phyloP scores from a whole-genome alignment of 2,113 vertebrate genomes.

The Prinia subflava region DNA sequence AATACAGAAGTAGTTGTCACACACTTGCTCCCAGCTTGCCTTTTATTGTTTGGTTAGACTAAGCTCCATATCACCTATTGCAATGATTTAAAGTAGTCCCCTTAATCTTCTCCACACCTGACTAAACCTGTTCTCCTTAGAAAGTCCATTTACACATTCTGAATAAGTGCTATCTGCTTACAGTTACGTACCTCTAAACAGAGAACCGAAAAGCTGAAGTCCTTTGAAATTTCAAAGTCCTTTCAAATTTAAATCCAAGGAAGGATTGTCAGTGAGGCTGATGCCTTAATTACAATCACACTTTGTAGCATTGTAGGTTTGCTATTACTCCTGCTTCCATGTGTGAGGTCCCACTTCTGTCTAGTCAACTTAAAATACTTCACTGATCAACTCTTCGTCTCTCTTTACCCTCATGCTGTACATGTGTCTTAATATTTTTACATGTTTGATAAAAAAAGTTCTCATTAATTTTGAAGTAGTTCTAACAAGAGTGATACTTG shows the following conservation, averaged over 20 bases:
- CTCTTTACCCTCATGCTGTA: neutral
- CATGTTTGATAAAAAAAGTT: neutral
- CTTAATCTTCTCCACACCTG: neutral
- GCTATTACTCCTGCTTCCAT: neutral
- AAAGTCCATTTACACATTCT: neutral
- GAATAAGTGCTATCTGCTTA: neutral
- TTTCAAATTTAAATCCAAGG: neutral
- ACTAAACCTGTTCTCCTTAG: neutral
- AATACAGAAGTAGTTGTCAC: neutral
- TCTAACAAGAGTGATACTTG: neutral
- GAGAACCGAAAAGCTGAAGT: neutral
- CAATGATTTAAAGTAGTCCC: neutral
- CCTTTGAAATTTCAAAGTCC: neutral
- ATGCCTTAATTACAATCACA: neutral
- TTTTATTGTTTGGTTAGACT: neutral
- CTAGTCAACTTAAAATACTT: neutral
- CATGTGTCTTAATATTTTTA: neutral
- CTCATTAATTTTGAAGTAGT: neutral
- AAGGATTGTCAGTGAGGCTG: neutral
- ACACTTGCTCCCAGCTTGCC: neutral
- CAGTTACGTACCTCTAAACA: neutral
- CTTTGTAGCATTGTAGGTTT: neutral
- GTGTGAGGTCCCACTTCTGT: neutral
- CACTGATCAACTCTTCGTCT: neutral
- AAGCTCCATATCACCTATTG: neutral